Percentiles rank a stretch among this genome's conserved stretches.
Evolutionary conservation across 2,797 vertebrate genomes (phyloP).

Genomic region (Diplodus sargus): DNA sequence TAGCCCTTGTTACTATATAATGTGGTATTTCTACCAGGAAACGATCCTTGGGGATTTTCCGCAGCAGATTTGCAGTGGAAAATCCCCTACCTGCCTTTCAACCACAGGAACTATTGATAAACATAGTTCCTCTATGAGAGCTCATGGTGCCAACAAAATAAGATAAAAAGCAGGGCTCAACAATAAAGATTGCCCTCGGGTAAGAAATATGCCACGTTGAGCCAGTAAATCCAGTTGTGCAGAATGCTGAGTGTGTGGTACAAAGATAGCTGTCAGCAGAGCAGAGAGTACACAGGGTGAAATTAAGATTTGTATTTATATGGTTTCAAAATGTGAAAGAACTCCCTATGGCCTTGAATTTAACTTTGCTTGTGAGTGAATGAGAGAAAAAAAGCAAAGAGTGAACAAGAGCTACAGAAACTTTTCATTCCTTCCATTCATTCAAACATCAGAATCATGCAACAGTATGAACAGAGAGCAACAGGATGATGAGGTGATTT

Average conservation of each 20-base stretch:
- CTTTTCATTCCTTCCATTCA: neutral
- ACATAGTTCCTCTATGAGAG: constrained; percentile 15
- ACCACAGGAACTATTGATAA: neutral
- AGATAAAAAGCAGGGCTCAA: neutral
- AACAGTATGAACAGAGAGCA: neutral
- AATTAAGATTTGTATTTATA: too few species aligned
- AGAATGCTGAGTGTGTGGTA: too few species aligned
- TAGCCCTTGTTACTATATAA: neutral
- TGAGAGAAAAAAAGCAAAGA: neutral
- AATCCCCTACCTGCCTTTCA: too few species aligned
- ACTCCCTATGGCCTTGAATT: too few species aligned
- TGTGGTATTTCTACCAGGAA: neutral
- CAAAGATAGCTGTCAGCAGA: too few species aligned
- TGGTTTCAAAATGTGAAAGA: too few species aligned
- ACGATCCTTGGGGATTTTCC: too few species aligned
- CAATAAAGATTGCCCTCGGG: too few species aligned
- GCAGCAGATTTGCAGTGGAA: too few species aligned
- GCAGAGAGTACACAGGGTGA: too few species aligned
- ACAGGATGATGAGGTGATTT: neutral
- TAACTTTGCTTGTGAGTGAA: neutral
- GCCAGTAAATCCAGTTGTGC: too few species aligned
- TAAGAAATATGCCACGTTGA: too few species aligned
- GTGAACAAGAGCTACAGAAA: neutral
- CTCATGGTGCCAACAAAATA: constrained; percentile 2
- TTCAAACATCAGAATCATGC: neutral